Conservation (phyloP, 2,113 vertebrate species). For the Poecile atricapillus region DNA sequence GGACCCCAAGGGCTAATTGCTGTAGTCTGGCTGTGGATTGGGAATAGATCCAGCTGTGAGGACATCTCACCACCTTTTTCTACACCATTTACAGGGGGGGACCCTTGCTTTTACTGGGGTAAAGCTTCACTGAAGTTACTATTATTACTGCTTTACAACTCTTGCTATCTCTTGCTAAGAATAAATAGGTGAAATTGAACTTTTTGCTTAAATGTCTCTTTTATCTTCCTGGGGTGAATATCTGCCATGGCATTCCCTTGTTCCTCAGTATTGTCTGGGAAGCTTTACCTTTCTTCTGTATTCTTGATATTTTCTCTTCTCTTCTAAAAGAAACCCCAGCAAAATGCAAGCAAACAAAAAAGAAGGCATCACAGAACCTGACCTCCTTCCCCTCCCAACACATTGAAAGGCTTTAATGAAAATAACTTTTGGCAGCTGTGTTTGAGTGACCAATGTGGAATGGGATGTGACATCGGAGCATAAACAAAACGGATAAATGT, state of each 20-base stretch:
- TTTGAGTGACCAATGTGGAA: constrained; percentile 35
- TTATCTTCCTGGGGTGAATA: neutral
- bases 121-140: neutral
- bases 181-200: neutral
- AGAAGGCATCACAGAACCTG: neutral
- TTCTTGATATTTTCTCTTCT: constrained; percentile 1
- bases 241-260: neutral
- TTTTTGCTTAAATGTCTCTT: neutral
- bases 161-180: neutral
- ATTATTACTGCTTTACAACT: neutral
- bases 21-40: neutral
- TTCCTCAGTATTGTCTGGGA: neutral
- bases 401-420: constrained; percentile 62
- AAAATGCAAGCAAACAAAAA: constrained; percentile 29
- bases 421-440: constrained; percentile 61
- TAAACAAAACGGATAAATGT: constrained; percentile 25
- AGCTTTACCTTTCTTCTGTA: constrained; percentile 5
- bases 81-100: neutral
- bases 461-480: constrained; percentile 24
- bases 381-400: constrained; percentile 3
- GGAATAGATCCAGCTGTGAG: neutral
- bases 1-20: neutral
- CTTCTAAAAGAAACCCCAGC: neutral
- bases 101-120: neutral
- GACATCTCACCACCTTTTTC: neutral